phyloP scores from a whole-genome alignment of 2,113 vertebrate species.

The Scartelaos histophorus region DNA sequence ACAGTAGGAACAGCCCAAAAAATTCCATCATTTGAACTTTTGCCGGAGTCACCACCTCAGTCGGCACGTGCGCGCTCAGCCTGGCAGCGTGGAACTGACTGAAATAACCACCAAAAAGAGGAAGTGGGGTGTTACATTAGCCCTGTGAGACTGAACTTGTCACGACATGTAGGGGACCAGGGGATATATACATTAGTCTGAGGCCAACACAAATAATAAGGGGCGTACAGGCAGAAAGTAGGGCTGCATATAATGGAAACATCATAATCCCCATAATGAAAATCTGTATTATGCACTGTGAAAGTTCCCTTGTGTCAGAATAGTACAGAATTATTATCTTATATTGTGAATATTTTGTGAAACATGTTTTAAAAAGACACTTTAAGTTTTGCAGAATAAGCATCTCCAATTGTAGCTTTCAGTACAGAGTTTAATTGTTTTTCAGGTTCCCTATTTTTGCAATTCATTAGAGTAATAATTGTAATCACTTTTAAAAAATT shows the following conservation, averaged over 20 bases:
- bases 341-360: neutral
- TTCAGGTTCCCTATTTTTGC: neutral
- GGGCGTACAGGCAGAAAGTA: neutral
- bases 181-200: neutral
- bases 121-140: constrained; percentile 6
- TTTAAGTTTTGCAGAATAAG: neutral
- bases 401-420: neutral
- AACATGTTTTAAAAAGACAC: neutral
- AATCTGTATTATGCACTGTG: too few species aligned
- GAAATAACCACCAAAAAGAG: constrained; percentile 7
- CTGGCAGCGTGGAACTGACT: neutral
- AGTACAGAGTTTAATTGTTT: neutral
- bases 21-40: constrained; percentile 8
- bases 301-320: neutral
- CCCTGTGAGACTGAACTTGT: neutral
- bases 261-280: too few species aligned
- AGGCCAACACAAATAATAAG: neutral
- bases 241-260: too few species aligned
- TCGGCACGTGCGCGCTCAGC: neutral
- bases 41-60: neutral
- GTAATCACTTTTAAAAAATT: neutral
- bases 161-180: neutral
- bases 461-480: neutral
- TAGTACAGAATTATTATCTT: neutral
- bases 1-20: neutral